Base-by-base conservation (phyloP, 2,888 invertebrate genomes). In the Cordilura impudica region DNA sequence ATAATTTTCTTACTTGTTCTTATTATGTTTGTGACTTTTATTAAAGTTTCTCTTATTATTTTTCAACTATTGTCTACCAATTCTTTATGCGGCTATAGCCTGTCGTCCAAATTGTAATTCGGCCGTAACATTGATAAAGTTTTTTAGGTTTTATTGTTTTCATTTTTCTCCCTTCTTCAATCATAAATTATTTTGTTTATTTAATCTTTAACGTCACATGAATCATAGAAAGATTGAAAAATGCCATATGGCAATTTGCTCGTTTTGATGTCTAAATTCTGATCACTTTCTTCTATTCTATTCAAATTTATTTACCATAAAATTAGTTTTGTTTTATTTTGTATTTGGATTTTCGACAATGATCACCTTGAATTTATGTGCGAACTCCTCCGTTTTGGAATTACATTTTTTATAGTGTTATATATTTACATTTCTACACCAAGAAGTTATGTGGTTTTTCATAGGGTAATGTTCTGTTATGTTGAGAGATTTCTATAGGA, bases 291-390 rank as follows among this genome's bases (percentile, higher is more conserved):
- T 39, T n/a, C 4, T n/a, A n/a, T n/a, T 26, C 12, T 51, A 31
- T 8, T 31, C 18, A 16, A 54, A 54, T 54, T 54, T 54, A 54
- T 54, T 54, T 31, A 18, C 16, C 54, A 54, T 29, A 10, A 54
- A 14, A 8, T 16, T 18, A n/a, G n/a, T 54, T 14, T 54, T 54
- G n/a, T 26, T 26, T 26, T 6, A 3, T 26, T 26, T 39, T 4
- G n/a, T 39, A n/a, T n/a, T n/a, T 35, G 12, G 2, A 18, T n/a
- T 26, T 19, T 45, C 12, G 16, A 14, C 0, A 47, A 53, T 19
- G 39, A 39, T 14, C 47, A 51, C 56, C 47, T 67, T 67, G 39
- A 14, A 63, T n/a, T 6, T 14, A 45, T 7, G 2, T 26, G 10
- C 19, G 16, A 10, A 45, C 43, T 54, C 19, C 16, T 8, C 39